Percentiles rank a stretch among this genome's conserved stretches.
Evolutionary conservation across 2,797 vertebrate genomes (phyloP).

Genomic region (Xerus rutilus): DNA sequence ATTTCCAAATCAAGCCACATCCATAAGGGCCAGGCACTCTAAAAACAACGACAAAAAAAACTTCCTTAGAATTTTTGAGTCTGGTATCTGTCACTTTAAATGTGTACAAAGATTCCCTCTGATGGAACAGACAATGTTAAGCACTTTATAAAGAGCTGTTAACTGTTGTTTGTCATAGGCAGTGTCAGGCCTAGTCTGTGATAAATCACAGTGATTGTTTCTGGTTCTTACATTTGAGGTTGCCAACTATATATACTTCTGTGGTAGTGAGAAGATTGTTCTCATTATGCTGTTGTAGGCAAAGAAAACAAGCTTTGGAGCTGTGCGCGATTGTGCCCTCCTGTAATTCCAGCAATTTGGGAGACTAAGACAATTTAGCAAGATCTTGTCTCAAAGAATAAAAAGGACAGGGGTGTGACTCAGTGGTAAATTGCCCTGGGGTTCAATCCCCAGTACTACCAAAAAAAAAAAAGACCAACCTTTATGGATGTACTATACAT

Average conservation of each 20-base stretch:
- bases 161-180: not conserved
- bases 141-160: not conserved
- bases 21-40: not conserved
- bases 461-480: too few relatives aligned
- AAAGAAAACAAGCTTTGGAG: conserved; percentile 33
- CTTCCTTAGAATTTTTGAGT: not conserved
- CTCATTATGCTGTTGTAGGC: not conserved
- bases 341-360: too few relatives aligned
- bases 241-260: not conserved
- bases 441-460: too few relatives aligned
- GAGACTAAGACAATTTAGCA: too few relatives aligned
- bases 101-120: not conserved
- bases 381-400: too few relatives aligned
- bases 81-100: conserved; percentile 33
- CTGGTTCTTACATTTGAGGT: conserved; percentile 19
- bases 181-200: not conserved
- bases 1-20: not conserved
- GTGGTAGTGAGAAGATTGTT: not conserved
- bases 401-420: too few relatives aligned
- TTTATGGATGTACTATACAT: not conserved
- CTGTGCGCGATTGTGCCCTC: too few relatives aligned
- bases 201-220: conserved; percentile 29
- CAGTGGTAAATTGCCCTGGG: too few relatives aligned
- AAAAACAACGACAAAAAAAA: not conserved
- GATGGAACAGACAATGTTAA: not conserved